phyloP scores from a whole-genome alignment of 53 echinoderm and acorn worm species.

The Echinometra lucunter region DNA sequence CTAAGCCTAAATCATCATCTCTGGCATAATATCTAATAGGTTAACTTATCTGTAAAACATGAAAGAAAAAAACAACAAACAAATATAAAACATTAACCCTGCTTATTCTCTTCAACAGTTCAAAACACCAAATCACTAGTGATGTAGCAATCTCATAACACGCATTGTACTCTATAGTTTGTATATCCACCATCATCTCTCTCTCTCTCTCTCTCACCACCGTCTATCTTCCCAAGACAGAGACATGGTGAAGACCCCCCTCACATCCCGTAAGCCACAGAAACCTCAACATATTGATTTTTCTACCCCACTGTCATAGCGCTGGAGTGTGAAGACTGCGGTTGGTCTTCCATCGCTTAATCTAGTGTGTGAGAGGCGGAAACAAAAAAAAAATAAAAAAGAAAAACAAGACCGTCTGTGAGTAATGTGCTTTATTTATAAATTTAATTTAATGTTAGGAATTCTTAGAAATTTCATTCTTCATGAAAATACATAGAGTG shows the following conservation, averaged over 20 bases:
- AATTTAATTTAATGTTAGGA: neutral
- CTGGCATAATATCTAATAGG: too few relatives aligned
- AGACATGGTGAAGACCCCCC: neutral
- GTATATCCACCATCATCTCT: neutral
- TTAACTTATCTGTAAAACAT: too few relatives aligned
- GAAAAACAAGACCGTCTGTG: neutral
- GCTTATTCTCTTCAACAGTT: too few relatives aligned
- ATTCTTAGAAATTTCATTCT: neutral
- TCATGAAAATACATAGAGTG: neutral
- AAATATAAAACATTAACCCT: too few relatives aligned
- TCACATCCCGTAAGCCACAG: neutral
- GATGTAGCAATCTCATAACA: too few relatives aligned
- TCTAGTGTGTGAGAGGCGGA: neutral
- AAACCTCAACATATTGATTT: conserved; percentile 34
- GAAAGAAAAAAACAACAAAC: too few relatives aligned
- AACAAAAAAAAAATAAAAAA: neutral
- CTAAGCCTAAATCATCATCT: too few relatives aligned
- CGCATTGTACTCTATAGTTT: too few relatives aligned
- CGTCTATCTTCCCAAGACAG: conserved; percentile 4
- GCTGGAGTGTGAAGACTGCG: neutral
- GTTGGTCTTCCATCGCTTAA: neutral
- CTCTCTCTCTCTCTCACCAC: neutral
- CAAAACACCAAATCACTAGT: too few relatives aligned
- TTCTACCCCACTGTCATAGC: conserved; percentile 6
- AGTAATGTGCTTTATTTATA: neutral